Conservation (phyloP, 2,888 invertebrate species). For the Heteromurus nitidus region DNA sequence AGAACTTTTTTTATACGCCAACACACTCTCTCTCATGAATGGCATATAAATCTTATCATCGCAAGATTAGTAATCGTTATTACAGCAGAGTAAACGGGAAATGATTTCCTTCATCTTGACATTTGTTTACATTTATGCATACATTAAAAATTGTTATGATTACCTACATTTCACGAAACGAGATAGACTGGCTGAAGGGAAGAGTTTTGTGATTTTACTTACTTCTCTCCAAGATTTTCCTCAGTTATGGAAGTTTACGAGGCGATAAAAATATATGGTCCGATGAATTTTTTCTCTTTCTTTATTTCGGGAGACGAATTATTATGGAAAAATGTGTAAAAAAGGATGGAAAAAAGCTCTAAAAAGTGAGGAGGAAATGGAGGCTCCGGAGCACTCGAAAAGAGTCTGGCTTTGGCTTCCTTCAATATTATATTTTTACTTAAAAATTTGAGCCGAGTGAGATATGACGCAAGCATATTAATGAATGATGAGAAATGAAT, state of each 20-base stretch:
- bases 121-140: constrained; percentile 60
- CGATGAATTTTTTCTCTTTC: constrained; percentile 41
- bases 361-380: constrained; percentile 44
- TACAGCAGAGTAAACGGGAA: constrained; percentile 22
- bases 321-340: constrained; percentile 15
- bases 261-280: constrained; percentile 59
- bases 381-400: constrained; percentile 40
- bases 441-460: background rate
- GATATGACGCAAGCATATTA: constrained; percentile 26
- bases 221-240: constrained; percentile 18
- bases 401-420: constrained; percentile 12
- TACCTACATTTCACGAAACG: constrained; percentile 39
- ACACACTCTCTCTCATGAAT: constrained; percentile 11
- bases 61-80: constrained; percentile 38
- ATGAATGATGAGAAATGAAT: constrained; percentile 51
- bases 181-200: background rate
- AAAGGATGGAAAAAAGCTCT: background rate
- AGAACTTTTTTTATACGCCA: constrained; percentile 3
- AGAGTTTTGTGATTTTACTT: constrained; percentile 40
- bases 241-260: constrained; percentile 50
- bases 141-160: constrained; percentile 60
- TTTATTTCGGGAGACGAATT: constrained; percentile 7
- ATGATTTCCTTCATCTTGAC: constrained; percentile 48
- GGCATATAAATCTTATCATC: constrained; percentile 36
- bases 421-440: background rate